Conservation (phyloP, 2,888 invertebrate species). For the Melangyna quadrimaculata region DNA sequence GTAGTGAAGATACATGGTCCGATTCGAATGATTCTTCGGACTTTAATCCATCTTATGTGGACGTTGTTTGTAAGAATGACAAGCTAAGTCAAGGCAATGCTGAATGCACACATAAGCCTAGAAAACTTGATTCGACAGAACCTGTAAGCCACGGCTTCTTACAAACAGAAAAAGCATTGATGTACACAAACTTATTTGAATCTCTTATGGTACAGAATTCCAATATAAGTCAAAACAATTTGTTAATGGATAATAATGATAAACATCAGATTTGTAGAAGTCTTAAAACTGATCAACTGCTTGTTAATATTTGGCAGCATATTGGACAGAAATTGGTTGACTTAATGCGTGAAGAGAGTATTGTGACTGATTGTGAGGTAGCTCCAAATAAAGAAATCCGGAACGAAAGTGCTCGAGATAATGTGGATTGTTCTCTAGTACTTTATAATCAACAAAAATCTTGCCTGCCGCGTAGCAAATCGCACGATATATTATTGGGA, state of each 20-base stretch:
- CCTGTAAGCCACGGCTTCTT: conserved; percentile 83
- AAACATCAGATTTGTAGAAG: conserved; percentile 74
- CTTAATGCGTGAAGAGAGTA: conserved; percentile 95
- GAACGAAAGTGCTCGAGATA: not conserved
- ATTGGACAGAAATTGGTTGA: conserved; percentile 93
- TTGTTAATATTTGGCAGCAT: conserved; percentile 95
- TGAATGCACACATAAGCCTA: conserved; percentile 74
- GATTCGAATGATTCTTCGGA: conserved; percentile 96
- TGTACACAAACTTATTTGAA: conserved; percentile 93
- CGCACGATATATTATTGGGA: conserved; percentile 90
- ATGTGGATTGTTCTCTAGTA: not conserved
- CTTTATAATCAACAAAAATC: conserved; percentile 75
- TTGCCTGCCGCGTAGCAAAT: conserved; percentile 89
- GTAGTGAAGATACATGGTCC: conserved; percentile 96
- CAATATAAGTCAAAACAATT: not conserved
- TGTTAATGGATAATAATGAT: not conserved
- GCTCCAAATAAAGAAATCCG: not conserved
- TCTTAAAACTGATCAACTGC: conserved; percentile 90
- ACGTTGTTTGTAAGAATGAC: conserved; percentile 85
- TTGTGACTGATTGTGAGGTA: conserved; percentile 81
- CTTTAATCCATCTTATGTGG: conserved; percentile 93
- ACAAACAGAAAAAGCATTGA: conserved; percentile 90
- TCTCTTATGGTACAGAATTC: conserved; percentile 84
- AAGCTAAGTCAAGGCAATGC: conserved; percentile 74
- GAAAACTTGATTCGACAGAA: conserved; percentile 88